Evolutionary conservation across 2,797 vertebrate species (phyloP).

Genomic region (Cryptoprocta ferox): DNA sequence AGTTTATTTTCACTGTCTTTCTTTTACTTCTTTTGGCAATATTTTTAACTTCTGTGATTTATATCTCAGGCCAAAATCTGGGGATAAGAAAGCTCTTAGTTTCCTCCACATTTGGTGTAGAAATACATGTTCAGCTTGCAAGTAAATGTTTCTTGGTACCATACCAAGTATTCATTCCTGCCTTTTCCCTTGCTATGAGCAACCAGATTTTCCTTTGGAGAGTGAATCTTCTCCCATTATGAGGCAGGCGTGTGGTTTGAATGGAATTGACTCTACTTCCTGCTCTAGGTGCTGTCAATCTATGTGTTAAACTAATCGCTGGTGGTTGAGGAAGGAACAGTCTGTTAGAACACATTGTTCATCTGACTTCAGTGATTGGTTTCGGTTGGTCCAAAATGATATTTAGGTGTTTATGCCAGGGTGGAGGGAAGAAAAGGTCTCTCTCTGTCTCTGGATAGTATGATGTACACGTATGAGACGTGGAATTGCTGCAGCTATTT

Average conservation of each 20-base stretch:
- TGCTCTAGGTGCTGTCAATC: not conserved
- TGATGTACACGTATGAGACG: not conserved
- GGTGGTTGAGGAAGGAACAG: not conserved
- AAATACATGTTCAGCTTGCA: not conserved
- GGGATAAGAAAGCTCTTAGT: not conserved
- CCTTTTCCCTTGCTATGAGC: not conserved
- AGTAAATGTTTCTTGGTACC: not conserved
- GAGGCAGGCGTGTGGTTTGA: not conserved
- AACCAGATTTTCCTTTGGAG: not conserved
- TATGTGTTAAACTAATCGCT: not conserved
- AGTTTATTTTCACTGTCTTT: not conserved
- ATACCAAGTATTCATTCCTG: not conserved
- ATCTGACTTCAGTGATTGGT: not conserved
- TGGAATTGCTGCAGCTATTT: not conserved
- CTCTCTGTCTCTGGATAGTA: not conserved
- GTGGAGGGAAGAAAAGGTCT: not conserved
- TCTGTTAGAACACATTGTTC: not conserved
- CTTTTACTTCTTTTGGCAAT: not conserved
- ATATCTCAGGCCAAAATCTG: not conserved
- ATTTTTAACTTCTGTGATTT: constrained; percentile 11
- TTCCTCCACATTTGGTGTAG: not conserved
- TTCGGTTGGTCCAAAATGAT: not conserved
- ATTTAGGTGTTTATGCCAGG: not conserved
- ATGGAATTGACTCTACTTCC: not conserved
- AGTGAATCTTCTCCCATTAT: not conserved